phyloP scores from a whole-genome alignment of 2,113 vertebrate species.

The Zosterops japonicus region DNA sequence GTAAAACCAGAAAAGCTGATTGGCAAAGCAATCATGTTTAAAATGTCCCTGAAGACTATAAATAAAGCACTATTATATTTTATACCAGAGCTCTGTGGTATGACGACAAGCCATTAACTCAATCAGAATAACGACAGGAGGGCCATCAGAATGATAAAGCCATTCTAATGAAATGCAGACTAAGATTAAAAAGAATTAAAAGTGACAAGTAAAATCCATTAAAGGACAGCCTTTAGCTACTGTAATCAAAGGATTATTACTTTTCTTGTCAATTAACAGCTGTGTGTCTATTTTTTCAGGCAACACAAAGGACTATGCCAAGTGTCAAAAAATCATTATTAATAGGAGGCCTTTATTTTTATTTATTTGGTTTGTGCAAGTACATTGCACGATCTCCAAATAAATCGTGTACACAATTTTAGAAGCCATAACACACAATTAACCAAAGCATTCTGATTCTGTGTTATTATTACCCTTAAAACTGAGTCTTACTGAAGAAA shows the following conservation, averaged over 20 bases:
- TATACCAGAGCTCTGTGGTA: slow-evolving; percentile 6
- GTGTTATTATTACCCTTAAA: not conserved
- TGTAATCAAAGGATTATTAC: slow-evolving; percentile 77
- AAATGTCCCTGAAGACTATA: slow-evolving; percentile 59
- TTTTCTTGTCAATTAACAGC: slow-evolving; percentile 75
- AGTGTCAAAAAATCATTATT: slow-evolving; percentile 44
- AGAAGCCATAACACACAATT: not conserved
- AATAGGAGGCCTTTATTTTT: slow-evolving; percentile 3
- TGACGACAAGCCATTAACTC: slow-evolving; percentile 63
- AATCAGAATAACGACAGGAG: slow-evolving; percentile 65
- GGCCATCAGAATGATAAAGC: slow-evolving; percentile 69
- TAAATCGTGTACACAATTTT: not conserved
- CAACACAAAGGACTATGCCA: slow-evolving; percentile 36
- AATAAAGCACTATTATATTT: slow-evolving; percentile 64
- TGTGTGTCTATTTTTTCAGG: slow-evolving; percentile 40
- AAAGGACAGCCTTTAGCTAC: slow-evolving; percentile 73
- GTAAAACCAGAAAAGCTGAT: slow-evolving; percentile 67
- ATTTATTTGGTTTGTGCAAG: slow-evolving; percentile 9
- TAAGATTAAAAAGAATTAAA: slow-evolving; percentile 78
- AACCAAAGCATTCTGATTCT: not conserved
- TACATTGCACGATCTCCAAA: not conserved
- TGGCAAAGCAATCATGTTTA: slow-evolving; percentile 70
- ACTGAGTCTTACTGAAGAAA: not conserved
- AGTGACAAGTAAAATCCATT: slow-evolving; percentile 76
- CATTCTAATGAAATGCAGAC: slow-evolving; percentile 73